Conservation (phyloP, 2,888 invertebrate species). For the Scelioninae gen. 1 region DNA sequence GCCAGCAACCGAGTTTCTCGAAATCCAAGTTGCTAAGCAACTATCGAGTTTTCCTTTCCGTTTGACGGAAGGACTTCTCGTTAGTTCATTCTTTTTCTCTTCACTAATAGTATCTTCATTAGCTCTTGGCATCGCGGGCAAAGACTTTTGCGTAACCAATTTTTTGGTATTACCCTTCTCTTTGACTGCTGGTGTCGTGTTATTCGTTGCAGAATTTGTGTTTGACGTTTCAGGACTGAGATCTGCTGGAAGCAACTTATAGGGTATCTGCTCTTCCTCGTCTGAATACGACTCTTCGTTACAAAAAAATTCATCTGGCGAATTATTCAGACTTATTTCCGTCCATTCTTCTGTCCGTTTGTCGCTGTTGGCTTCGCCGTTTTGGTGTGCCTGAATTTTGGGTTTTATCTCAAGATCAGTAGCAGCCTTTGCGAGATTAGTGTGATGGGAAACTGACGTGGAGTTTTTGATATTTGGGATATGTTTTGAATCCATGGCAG, state of each 20-base stretch:
- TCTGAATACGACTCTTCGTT: conserved; percentile 85
- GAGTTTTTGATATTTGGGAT: conserved; percentile 75
- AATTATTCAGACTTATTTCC: conserved; percentile 89
- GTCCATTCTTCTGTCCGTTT: conserved; percentile 88
- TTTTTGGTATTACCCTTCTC: conserved; percentile 72
- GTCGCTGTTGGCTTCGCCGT: conserved; percentile 65
- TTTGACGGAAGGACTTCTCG: conserved; percentile 82
- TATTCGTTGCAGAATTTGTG: conserved; percentile 44
- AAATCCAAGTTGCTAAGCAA: conserved; percentile 86
- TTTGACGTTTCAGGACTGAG: conserved; percentile 78
- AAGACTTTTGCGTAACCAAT: conserved; percentile 85
- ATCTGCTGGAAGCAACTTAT: conserved; percentile 83
- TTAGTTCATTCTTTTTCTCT: conserved; percentile 81
- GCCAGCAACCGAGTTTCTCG: conserved; percentile 85
- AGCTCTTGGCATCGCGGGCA: conserved; percentile 83
- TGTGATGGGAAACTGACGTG: conserved; percentile 79
- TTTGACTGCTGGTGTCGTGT: conserved; percentile 32
- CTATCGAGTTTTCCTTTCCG: conserved; percentile 84
- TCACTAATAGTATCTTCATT: conserved; percentile 77
- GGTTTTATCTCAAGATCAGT: conserved; percentile 76
- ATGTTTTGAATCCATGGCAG: conserved; percentile 78
- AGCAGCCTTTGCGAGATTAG: conserved; percentile 76
- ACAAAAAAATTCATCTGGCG: conserved; percentile 88
- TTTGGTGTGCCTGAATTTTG: conserved; percentile 75
- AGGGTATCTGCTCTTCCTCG: conserved; percentile 84